Conservation (phyloP, 2,113 vertebrate genomes). For the Aythya baeri region DNA sequence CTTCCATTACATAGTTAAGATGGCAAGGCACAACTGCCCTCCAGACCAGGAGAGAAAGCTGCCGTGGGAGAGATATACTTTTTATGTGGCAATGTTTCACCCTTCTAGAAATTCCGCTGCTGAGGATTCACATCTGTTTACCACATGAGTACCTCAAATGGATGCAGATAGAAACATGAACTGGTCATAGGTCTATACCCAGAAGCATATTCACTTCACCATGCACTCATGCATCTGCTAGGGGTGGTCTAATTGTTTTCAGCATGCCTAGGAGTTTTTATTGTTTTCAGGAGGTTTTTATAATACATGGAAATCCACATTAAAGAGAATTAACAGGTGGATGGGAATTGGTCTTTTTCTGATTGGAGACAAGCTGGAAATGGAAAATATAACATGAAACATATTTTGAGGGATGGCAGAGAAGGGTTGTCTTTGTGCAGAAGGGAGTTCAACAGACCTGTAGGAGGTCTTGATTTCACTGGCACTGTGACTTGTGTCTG, state of each 20-base stretch:
- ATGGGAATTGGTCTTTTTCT: not conserved
- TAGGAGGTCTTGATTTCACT: not conserved
- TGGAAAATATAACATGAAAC: not conserved
- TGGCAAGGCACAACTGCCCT: not conserved
- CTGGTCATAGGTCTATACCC: not conserved
- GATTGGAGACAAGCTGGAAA: not conserved
- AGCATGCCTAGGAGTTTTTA: not conserved
- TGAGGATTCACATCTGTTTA: not conserved
- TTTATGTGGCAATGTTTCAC: not conserved
- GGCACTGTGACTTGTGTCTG: not conserved
- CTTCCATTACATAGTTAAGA: not conserved
- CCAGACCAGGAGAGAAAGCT: accelerated
- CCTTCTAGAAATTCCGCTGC: not conserved
- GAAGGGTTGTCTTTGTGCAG: not conserved
- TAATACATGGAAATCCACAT: not conserved
- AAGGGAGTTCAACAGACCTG: accelerated
- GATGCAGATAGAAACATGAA: not conserved
- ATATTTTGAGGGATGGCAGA: not conserved
- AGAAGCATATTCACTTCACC: not conserved
- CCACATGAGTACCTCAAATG: not conserved
- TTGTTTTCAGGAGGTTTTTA: not conserved
- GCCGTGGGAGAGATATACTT: not conserved
- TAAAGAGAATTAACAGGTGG: not conserved
- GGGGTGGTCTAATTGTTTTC: not conserved
- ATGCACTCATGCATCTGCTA: not conserved